Evolutionary conservation across 2,888 invertebrate genomes (phyloP).

Genomic region (Chymomyza caudatula): DNA sequence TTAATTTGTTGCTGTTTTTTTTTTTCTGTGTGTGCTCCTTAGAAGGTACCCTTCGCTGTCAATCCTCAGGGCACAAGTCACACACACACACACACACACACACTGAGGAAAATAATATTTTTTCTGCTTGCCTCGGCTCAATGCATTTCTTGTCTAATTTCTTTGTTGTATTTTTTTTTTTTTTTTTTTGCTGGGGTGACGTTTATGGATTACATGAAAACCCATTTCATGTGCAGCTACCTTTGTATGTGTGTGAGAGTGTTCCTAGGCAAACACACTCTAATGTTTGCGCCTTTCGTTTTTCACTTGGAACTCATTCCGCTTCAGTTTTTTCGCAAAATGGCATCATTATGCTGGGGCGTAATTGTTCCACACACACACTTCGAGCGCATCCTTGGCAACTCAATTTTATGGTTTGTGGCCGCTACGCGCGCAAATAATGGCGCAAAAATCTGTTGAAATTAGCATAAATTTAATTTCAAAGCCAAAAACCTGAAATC

Average conservation of each 20-base stretch:
- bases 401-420: conserved; percentile 67
- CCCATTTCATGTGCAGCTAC: conserved; percentile 42
- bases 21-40: neutral
- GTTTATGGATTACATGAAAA: conserved; percentile 73
- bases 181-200: conserved; percentile 57
- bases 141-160: conserved; percentile 38
- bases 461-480: conserved; percentile 68
- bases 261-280: conserved; percentile 4
- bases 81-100: conserved; percentile 22
- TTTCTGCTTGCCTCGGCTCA: conserved; percentile 48
- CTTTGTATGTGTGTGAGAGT: conserved; percentile 6
- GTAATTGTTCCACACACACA: conserved; percentile 57
- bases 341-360: conserved; percentile 67
- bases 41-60: conserved; percentile 52
- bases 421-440: conserved; percentile 44
- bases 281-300: conserved; percentile 17
- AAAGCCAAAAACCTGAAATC: conserved; percentile 17
- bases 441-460: conserved; percentile 46
- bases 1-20: conserved; percentile 67
- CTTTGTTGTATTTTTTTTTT: conserved; percentile 35
- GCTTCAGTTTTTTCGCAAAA: conserved; percentile 44
- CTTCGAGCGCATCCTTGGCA: conserved; percentile 23
- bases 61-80: conserved; percentile 61
- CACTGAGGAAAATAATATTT: conserved; percentile 43
- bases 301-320: conserved; percentile 10